phyloP scores from a whole-genome alignment of 2,888 invertebrate genomes.

The Acanthoscelides obtectus region DNA sequence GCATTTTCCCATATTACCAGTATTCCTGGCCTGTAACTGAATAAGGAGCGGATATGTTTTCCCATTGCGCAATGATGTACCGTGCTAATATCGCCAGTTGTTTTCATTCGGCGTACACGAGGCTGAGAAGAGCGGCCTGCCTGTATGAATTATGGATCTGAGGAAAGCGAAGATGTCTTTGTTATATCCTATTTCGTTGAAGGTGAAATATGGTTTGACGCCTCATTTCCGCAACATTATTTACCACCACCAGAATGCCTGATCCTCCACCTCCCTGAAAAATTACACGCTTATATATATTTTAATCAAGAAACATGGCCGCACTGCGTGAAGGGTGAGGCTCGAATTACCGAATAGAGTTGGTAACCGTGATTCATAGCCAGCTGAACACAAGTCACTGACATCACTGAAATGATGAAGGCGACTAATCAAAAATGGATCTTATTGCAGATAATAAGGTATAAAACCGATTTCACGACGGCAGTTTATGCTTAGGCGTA shows the following conservation, averaged over 20 bases:
- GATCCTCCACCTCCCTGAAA: not conserved
- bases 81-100: not conserved
- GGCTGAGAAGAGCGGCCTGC: no score
- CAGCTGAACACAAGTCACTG: no score
- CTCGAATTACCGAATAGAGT: not conserved
- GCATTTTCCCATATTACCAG: no score
- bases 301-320: slow-evolving; percentile 6
- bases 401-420: no score
- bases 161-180: slow-evolving; percentile 12
- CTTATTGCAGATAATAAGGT: no score
- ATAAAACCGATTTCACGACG: no score
- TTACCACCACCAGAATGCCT: slow-evolving; percentile 6
- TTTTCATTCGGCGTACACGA: not conserved
- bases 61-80: not conserved
- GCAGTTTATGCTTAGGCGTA: no score
- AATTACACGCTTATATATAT: not conserved
- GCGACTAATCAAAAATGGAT: no score
- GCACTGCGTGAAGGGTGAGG: slow-evolving; percentile 1
- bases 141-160: not conserved
- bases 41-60: not conserved
- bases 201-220: slow-evolving; percentile 24
- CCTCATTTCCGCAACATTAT: slow-evolving; percentile 24
- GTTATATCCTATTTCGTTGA: slow-evolving; percentile 17
- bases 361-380: no score
- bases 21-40: not conserved